Evolutionary conservation across 2,888 invertebrate genomes (phyloP).

Genomic region (Hololepta plana): DNA sequence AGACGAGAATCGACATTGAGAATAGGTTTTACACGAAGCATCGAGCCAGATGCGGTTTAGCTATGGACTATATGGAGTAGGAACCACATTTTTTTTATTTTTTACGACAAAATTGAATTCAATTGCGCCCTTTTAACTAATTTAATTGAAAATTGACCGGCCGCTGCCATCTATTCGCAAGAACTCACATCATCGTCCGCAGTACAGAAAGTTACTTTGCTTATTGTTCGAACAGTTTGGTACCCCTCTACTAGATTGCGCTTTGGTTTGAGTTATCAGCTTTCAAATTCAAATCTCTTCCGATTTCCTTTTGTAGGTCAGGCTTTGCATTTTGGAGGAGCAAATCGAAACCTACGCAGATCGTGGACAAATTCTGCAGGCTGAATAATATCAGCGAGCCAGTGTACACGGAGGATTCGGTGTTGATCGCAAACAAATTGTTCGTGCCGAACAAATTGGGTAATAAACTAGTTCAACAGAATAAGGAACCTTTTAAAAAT

Average conservation of each 20-base stretch:
- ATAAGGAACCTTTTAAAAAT: too few relatives aligned
- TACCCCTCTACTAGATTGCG: too few relatives aligned
- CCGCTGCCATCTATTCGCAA: background rate
- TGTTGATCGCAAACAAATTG: background rate
- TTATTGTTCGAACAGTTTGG: too few relatives aligned
- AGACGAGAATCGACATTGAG: slow-evolving; percentile 72
- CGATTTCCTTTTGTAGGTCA: slow-evolving; percentile 24
- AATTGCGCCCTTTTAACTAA: too few relatives aligned
- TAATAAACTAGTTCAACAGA: too few relatives aligned
- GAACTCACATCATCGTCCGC: background rate
- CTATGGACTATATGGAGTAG: slow-evolving; percentile 49
- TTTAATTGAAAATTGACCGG: slow-evolving; percentile 2
- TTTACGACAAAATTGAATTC: too few relatives aligned
- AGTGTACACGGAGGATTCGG: slow-evolving; percentile 14
- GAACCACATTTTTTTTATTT: slow-evolving; percentile 16
- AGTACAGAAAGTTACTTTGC: too few relatives aligned
- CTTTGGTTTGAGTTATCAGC: too few relatives aligned
- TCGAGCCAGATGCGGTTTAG: slow-evolving; percentile 60
- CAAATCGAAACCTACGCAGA: slow-evolving; percentile 46
- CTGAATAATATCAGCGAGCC: slow-evolving; percentile 40
- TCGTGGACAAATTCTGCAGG: slow-evolving; percentile 51
- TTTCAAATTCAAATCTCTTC: too few relatives aligned
- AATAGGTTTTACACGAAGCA: slow-evolving; percentile 68
- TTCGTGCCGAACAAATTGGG: background rate
- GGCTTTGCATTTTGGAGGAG: slow-evolving; percentile 72